A percentile compares a stretch with the other conserved stretches of the same genome.
These are phyloP conservation scores for Ammodytes dubius DNA, from an alignment of 2,113 vertebrate species.

Conservation along the genomic window DNA sequence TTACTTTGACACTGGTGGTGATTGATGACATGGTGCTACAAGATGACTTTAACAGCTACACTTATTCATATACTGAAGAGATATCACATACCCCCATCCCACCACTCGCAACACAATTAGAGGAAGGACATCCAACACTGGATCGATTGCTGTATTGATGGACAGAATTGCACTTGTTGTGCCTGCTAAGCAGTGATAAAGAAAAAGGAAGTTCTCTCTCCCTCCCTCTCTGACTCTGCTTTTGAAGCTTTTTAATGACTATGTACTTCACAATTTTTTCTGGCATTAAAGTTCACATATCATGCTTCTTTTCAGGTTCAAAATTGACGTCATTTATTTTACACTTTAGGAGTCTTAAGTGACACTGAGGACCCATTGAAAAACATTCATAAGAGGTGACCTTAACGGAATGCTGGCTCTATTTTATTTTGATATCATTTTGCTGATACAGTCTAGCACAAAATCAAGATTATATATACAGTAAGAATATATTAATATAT, in stretches of 20 bases:
- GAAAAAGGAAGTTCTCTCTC: neutral
- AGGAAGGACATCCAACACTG: neutral
- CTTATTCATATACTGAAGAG: neutral
- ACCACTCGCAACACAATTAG: neutral
- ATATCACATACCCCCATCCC: neutral
- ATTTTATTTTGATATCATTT: constrained; percentile 7
- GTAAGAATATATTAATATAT: neutral
- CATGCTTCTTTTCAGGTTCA: too few relatives aligned
- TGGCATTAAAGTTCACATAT: neutral
- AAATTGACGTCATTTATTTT: too few relatives aligned
- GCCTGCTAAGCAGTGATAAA: constrained; percentile 14
- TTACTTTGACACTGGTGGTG: neutral
- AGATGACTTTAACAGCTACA: neutral
- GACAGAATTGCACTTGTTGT: neutral
- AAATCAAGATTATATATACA: neutral
- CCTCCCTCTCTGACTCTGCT: neutral
- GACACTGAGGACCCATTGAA: too few relatives aligned
- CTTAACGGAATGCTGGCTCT: neutral
- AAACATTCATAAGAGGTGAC: too few relatives aligned
- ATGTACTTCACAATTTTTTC: neutral
- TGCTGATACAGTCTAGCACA: neutral
- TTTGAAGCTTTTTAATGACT: neutral
- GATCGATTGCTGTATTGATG: constrained; percentile 21
- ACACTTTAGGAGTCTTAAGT: too few relatives aligned
- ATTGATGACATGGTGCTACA: neutral